These are phyloP conservation scores for Fringilla coelebs DNA, from an alignment of 2,797 vertebrate genomes.

Conservation along the genomic window DNA sequence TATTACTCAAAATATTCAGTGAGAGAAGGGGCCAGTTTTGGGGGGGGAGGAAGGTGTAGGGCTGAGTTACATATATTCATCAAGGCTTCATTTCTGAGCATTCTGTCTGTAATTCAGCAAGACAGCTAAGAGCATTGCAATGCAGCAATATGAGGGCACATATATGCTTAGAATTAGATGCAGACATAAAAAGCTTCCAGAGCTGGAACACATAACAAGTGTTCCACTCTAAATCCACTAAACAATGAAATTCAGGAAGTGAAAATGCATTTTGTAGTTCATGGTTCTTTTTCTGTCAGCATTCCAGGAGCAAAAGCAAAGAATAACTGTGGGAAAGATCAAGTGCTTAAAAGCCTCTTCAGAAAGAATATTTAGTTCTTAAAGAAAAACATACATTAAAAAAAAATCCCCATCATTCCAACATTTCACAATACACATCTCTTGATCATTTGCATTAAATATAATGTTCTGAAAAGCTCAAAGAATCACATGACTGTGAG, in stretches of 20 bases:
- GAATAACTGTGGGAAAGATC: conserved; percentile 27
- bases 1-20: neutral
- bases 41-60: accelerated
- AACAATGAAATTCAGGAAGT: neutral
- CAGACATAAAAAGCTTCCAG: neutral
- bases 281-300: conserved; percentile 1
- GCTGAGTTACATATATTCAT: neutral
- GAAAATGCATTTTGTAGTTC: conserved; percentile 20
- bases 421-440: neutral
- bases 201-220: neutral
- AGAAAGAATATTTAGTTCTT: neutral
- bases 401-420: neutral
- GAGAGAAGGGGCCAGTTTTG: neutral
- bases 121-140: neutral
- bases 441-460: conserved; percentile 17
- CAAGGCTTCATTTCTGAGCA: conserved; percentile 5
- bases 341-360: conserved; percentile 51
- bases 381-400: neutral
- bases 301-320: conserved; percentile 57
- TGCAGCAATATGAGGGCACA: neutral
- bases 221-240: neutral
- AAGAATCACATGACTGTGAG: neutral
- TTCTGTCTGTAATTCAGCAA: conserved; percentile 17
- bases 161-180: conserved; percentile 22
- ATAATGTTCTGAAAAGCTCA: neutral